Evolutionary conservation across 1,140 invertebrate species (phyloP), one percentile per base, ranked within the genome.

Genomic region (Hycleus phaleratus): DNA sequence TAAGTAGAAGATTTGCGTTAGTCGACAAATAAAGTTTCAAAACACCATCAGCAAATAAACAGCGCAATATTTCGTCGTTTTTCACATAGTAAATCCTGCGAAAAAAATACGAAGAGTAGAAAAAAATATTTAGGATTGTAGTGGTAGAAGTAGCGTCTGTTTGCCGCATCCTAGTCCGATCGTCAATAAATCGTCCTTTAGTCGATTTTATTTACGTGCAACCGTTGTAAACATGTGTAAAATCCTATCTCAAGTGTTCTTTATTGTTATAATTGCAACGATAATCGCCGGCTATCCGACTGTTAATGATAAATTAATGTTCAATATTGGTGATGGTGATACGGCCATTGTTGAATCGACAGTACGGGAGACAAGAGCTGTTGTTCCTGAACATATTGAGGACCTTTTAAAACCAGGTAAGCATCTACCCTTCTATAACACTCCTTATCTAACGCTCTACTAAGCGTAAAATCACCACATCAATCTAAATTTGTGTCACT

Each of bases 331-430:
- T 9, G 44, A 40, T 38, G 18, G 18, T 18, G 61, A 62, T 48
- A 62, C 61, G 9, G 61, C 61, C 48, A 43, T 68, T 38, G 69
- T 69, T 12, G 68, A 69, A 57, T 69, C 67, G 39, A 64, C 65
- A 3, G 65, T 71, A 3, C 61, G 69, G 32, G 69, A 71, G 49
- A 60, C 66, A n/a, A 54, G 69, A 49, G 68, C 68, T n/a, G 66
- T 57, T 24, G 58, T 60, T 10, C 68, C 68, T 12, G 63, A 62
- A 25, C 61, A 66, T 57, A 66, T 69, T 32, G 60, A 60, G 18
- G 67, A 69, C 48, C 51, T 69, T 26, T 18, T 69, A 11, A 32
- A 61, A 46, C 65, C 65, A 64, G 67, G 67, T 69, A 58, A 52
- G 26, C 8, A 40, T 10, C 38, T 18, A 18, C 18, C 18, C 18